phyloP scores from a whole-genome alignment of 37 sponge, comb jelly and placozoan genomes.

The Cladorhizidae sp. region DNA sequence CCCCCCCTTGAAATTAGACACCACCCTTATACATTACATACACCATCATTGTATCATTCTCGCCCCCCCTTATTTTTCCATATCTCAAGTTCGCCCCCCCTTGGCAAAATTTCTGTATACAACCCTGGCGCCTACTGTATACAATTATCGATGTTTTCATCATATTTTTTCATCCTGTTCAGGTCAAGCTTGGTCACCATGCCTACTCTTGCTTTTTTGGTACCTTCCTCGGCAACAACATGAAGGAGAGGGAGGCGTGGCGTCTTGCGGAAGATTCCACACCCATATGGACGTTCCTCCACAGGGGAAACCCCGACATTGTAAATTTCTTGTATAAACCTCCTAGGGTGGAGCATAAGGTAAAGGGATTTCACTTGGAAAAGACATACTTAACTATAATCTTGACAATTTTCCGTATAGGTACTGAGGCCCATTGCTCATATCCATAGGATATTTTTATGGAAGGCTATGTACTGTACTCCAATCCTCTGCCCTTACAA shows the following conservation, averaged over 20 bases:
- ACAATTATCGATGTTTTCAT: too few relatives aligned
- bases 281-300: slow-evolving; percentile 75
- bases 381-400: neutral
- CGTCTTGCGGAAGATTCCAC: slow-evolving; percentile 54
- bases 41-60: too few relatives aligned
- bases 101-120: too few relatives aligned
- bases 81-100: too few relatives aligned
- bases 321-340: slow-evolving; percentile 75
- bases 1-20: too few relatives aligned
- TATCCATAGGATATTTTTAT: slow-evolving; percentile 46
- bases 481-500: slow-evolving; percentile 7
- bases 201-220: slow-evolving; percentile 82
- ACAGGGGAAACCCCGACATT: slow-evolving; percentile 43
- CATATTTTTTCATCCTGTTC: neutral
- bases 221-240: slow-evolving; percentile 80
- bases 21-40: too few relatives aligned
- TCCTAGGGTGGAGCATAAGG: neutral
- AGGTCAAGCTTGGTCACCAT: slow-evolving; percentile 82
- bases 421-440: slow-evolving; percentile 35
- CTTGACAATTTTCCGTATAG: neutral
- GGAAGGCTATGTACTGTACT: slow-evolving; percentile 40
- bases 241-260: slow-evolving; percentile 62
- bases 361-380: neutral
- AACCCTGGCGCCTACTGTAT: too few relatives aligned
- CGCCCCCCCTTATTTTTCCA: too few relatives aligned